Base-by-base conservation (phyloP, 2,888 invertebrate species). In the Disparrhopalites patrizii region DNA sequence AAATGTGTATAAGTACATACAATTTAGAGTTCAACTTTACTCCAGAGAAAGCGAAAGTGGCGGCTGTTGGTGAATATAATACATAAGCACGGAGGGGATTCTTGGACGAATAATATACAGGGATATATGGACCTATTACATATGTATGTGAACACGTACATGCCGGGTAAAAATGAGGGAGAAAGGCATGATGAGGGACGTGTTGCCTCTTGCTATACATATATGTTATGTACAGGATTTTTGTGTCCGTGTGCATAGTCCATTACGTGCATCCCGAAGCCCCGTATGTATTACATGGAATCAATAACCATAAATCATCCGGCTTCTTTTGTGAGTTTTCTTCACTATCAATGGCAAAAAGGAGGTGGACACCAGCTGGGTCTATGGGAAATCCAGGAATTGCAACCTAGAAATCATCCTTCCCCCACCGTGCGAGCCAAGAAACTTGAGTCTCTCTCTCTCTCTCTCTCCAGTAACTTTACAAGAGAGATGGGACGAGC, bases 251-350 rank as follows among this genome's bases (percentile, higher is more conserved):
- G n/a, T n/a, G n/a, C n/a, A n/a, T n/a, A n/a, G n/a, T n/a, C n/a
- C n/a, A n/a, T n/a, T n/a, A n/a, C n/a, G n/a, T n/a, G n/a, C n/a
- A n/a, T n/a, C n/a, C n/a, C n/a, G n/a, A n/a, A 4, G n/a, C 28
- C n/a, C 18, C 20, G 25, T 18, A 15, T 27, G 36, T 36, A 33
- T 28, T 62, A 67, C 63, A 63, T 58, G 40, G 58, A 69, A 69
- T 69, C 69, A 69, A 69, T 69, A 69, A 67, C 67, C 69, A 69
- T 69, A 67, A 69, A 69, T 69, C 69, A 69, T 67, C 56, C 63
- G 51, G 61, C 18, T 52, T 61, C 50, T 50, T 61, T 61, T 57
- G 61, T 61, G 25, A 52, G 61, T 23, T 51, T 50, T 51, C 52
- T 61, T 52, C 30, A 51, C 57, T 61, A 36, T 52, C 36, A 30